These are phyloP conservation scores for Meriones psammophilus DNA, from an alignment of 2,797 vertebrate genomes.

Conservation along the genomic window DNA sequence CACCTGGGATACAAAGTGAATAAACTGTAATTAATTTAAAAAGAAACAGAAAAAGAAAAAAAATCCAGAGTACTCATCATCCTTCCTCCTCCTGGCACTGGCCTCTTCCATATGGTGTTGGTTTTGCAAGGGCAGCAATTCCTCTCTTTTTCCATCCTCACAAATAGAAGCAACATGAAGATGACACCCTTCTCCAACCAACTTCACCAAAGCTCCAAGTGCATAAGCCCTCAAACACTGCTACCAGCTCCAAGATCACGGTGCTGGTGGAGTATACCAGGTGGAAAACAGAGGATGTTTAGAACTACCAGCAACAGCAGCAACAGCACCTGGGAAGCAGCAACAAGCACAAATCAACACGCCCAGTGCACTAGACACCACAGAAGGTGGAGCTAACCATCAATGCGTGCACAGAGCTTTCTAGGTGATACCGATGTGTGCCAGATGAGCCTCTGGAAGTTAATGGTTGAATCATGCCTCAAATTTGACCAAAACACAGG, in stretches of 20 bases:
- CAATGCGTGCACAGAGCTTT: neutral
- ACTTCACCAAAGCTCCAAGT: neutral
- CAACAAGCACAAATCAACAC: neutral
- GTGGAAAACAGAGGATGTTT: neutral
- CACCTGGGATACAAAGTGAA: too few species aligned
- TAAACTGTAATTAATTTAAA: too few species aligned
- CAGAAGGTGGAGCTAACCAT: too few species aligned
- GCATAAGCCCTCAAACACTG: neutral
- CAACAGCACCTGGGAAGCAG: neutral
- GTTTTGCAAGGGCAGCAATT: neutral
- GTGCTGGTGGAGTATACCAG: neutral
- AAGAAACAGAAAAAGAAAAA: too few species aligned
- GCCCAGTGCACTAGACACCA: neutral
- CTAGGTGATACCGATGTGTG: neutral
- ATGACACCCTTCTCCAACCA: neutral
- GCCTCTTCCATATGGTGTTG: neutral
- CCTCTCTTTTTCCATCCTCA: neutral
- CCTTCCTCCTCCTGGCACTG: neutral
- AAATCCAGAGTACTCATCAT: neutral
- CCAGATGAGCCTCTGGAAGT: neutral
- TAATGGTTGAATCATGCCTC: neutral
- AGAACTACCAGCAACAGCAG: neutral
- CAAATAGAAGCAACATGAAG: neutral
- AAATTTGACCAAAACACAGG: neutral
- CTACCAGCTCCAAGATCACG: neutral